Base-by-base conservation (phyloP, 2,797 vertebrate genomes). In the Lithobates pipiens region DNA sequence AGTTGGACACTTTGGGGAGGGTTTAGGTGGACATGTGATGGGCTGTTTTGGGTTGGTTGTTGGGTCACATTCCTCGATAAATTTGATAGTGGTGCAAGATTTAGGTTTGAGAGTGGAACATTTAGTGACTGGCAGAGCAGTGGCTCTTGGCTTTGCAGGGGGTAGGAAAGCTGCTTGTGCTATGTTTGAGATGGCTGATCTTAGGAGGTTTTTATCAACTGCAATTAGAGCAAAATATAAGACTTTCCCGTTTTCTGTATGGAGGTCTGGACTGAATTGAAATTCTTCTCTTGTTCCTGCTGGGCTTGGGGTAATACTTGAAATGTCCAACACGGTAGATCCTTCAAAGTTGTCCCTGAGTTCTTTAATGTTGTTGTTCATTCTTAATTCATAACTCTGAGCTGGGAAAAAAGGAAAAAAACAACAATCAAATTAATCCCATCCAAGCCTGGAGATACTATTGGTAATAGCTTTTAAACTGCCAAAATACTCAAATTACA, bases 181-280 rank as follows among this genome's bases (percentile, higher is more conserved):
- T 74, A 82, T 74, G 21, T 82, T 82, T 46, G 80, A 82, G 29
- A n/a, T 34, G 13, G 34, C 71, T 44, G 80, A 82, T 42, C 44
- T 67, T 16, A 67, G 70, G 7, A 2, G 2, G 10, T 34, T 63
- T 39, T 75, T 13, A 50, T 76, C 73, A n/a, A 76, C 11, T 6
- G 73, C 73, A 54, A 76, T 36, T n/a, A 83, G n/a, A 68, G 81
- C 36, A 83, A 83, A 83, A 27, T 83, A 83, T 16, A 76, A 32
- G 5, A 83, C 15, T 21, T 42, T 65, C 10, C 18, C 23, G 34
- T 69, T 65, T 69, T 15, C 61, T 32, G 13, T 54, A 36, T 15
- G 4, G 18, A 11, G 18, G 3, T 3, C 23, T 3, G 27, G 73
- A 25, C 1, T n/a, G 68, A 76, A 76, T 21, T 29, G 67, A 34